Conservation (phyloP, 2,797 vertebrate genomes). For the Onychomys arenicola region DNA sequence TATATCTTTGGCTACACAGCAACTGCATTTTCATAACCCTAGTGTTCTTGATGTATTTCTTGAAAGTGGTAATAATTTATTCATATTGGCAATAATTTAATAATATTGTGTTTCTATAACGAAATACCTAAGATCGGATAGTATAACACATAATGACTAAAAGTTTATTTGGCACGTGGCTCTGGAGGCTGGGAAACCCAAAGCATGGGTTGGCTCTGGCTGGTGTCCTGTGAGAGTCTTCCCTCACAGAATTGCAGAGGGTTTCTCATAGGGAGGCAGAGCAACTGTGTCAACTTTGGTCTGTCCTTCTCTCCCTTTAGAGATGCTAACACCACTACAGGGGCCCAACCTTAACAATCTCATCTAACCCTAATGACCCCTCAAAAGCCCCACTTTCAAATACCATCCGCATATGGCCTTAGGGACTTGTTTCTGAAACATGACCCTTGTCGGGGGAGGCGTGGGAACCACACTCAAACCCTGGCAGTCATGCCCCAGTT, state of each 20-base stretch:
- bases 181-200: neutral
- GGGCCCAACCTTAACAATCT: neutral
- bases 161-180: neutral
- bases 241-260: neutral
- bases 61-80: conserved; percentile 26
- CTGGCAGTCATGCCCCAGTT: neutral
- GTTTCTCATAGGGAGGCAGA: neutral
- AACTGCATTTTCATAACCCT: neutral
- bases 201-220: neutral
- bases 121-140: neutral
- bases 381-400: neutral
- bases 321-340: neutral
- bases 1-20: neutral
- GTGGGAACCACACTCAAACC: neutral
- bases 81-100: neutral
- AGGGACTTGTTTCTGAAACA: neutral
- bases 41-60: neutral
- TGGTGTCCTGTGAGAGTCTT: neutral
- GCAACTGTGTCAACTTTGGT: neutral
- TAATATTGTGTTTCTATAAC: neutral
- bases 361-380: neutral
- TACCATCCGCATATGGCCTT: neutral
- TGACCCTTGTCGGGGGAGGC: neutral
- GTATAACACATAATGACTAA: neutral
- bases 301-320: neutral